phyloP scores from a whole-genome alignment of 2,888 invertebrate species.

The Geophilus truncorum region DNA sequence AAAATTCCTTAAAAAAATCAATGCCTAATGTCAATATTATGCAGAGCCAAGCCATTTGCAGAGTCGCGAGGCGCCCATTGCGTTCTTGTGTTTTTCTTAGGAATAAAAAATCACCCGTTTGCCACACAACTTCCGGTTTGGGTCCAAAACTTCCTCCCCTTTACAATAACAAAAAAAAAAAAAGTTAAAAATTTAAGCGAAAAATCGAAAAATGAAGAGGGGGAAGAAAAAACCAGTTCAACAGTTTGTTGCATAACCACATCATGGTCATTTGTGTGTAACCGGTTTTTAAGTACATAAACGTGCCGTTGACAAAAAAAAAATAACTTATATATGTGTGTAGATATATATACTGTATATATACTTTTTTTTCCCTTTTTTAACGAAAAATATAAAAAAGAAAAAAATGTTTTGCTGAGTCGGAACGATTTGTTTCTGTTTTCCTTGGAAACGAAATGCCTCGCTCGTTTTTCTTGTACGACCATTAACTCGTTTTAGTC shows the following conservation, averaged over 20 bases:
- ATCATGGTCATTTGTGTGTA: background rate
- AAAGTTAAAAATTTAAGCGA: background rate
- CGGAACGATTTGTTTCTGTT: background rate
- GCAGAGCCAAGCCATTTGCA: conserved; percentile 28
- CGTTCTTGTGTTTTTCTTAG: conserved; percentile 29
- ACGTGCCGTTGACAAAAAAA: background rate
- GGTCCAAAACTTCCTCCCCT: conserved; percentile 3
- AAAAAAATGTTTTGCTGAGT: background rate
- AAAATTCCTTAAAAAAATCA: conserved; percentile 29
- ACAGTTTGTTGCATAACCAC: background rate
- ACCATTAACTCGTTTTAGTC: background rate
- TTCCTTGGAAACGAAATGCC: background rate
- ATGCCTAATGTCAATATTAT: conserved; percentile 31
- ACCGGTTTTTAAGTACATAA: background rate
- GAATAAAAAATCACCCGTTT: conserved; percentile 28
- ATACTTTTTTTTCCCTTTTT: background rate
- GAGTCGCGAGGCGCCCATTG: conserved; percentile 18
- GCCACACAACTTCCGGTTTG: conserved; percentile 16
- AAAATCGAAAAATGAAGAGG: background rate
- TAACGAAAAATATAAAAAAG: background rate
- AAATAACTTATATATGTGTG: background rate
- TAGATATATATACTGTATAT: no score
- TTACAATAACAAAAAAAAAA: background rate
- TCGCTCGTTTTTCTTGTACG: background rate
- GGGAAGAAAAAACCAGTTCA: background rate